phyloP scores from a whole-genome alignment of 1,140 invertebrate species.

The Eupeodes corollae region DNA sequence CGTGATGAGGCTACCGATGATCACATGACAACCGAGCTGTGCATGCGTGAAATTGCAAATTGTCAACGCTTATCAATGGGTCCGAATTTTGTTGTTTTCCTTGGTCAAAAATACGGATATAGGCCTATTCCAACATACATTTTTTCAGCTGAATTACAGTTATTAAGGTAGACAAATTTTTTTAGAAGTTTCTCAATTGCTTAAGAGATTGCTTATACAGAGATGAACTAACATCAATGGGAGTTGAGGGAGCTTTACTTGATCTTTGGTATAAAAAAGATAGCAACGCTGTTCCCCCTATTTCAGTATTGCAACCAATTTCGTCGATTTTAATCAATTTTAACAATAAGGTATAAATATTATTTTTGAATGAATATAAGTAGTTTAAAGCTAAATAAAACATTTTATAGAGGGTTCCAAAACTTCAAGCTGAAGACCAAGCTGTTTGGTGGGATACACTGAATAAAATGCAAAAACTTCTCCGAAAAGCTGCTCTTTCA shows the following conservation, averaged over 20 bases:
- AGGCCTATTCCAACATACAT: conserved; percentile 93
- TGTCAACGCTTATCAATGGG: conserved; percentile 95
- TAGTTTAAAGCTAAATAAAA: conserved; percentile 1
- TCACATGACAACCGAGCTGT: conserved; percentile 97
- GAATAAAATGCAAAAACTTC: conserved; percentile 86
- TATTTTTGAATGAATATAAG: neutral
- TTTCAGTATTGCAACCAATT: conserved; percentile 90
- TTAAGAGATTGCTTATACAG: conserved; percentile 2
- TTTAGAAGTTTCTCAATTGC: too few relatives aligned
- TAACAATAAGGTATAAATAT: conserved; percentile 78
- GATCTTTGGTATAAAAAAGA: conserved; percentile 96
- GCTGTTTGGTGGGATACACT: conserved; percentile 96
- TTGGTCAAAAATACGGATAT: conserved; percentile 97
- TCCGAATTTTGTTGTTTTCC: conserved; percentile 95
- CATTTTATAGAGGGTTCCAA: conserved; percentile 65
- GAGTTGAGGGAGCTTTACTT: conserved; percentile 70
- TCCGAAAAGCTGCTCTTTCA: conserved; percentile 81
- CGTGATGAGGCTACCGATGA: conserved; percentile 95
- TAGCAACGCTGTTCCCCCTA: conserved; percentile 84
- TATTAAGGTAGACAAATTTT: conserved; percentile 61
- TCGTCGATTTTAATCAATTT: conserved; percentile 95
- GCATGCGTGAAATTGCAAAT: conserved; percentile 96
- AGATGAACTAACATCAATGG: conserved; percentile 43
- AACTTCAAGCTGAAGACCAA: conserved; percentile 91
- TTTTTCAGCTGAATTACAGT: conserved; percentile 77